phyloP scores from a whole-genome alignment of 2,113 vertebrate genomes.

The Pteronura brasiliensis region DNA sequence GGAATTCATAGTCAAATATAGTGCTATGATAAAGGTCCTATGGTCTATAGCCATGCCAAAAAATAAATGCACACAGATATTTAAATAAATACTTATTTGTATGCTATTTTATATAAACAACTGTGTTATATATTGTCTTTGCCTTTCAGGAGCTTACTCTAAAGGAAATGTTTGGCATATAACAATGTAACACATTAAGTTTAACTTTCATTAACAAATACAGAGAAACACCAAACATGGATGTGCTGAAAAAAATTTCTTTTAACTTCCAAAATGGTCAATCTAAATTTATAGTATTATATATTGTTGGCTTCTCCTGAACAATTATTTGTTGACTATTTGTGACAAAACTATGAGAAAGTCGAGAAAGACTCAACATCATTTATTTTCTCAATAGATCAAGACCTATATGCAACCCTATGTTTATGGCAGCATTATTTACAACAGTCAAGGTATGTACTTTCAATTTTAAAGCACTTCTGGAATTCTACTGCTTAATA shows the following conservation, averaged over 20 bases:
- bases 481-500: background rate
- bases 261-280: background rate
- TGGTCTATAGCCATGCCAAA: background rate
- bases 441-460: background rate
- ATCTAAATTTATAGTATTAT: background rate
- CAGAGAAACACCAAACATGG: background rate
- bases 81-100: background rate
- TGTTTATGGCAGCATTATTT: too few relatives aligned
- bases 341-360: background rate
- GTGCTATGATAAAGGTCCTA: background rate
- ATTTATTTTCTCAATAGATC: background rate
- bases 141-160: background rate
- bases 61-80: background rate
- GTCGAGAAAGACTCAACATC: background rate
- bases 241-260: background rate
- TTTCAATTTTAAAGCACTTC: background rate
- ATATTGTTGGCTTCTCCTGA: background rate
- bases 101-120: background rate
- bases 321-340: background rate
- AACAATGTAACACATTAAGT: background rate
- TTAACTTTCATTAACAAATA: background rate
- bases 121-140: background rate
- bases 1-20: background rate
- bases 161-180: background rate
- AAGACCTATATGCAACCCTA: background rate